Conservation (phyloP, 2,797 vertebrate species). For the Tapera naevia region DNA sequence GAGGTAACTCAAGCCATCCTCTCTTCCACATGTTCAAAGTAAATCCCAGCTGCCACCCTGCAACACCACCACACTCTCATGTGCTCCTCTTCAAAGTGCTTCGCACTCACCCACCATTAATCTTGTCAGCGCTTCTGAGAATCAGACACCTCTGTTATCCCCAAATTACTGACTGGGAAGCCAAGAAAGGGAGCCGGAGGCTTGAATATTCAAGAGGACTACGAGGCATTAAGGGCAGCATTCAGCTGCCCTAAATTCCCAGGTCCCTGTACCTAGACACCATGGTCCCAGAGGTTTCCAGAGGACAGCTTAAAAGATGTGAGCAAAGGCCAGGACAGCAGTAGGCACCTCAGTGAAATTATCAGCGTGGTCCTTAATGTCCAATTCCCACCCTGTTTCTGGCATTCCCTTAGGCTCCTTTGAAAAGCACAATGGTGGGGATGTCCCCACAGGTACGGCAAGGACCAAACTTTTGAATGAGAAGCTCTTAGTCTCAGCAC, state of each 20-base stretch:
- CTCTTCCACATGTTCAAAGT: not conserved
- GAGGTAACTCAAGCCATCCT: not conserved
- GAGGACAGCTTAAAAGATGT: not conserved
- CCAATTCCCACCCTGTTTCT: not conserved
- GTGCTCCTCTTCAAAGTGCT: not conserved
- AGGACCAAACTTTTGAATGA: not conserved
- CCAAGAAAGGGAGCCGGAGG: not conserved
- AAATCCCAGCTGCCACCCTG: not conserved
- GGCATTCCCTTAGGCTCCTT: not conserved
- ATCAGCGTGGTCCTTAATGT: not conserved
- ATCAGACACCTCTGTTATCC: not conserved
- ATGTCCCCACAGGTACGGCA: not conserved
- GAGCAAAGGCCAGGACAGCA: not conserved
- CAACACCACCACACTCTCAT: not conserved
- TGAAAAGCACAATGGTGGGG: not conserved
- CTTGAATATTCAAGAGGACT: not conserved
- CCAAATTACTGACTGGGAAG: not conserved
- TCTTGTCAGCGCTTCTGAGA: not conserved
- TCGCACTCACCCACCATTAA: not conserved
- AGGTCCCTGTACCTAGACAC: not conserved
- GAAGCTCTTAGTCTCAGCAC: not conserved
- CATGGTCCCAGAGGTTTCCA: not conserved
- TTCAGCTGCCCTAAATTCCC: not conserved
- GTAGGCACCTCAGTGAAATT: not conserved
- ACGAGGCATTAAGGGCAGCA: accelerated